Evolutionary conservation across 2,797 vertebrate species (phyloP).

Genomic region (Parauchenoglanis ngamensis): DNA sequence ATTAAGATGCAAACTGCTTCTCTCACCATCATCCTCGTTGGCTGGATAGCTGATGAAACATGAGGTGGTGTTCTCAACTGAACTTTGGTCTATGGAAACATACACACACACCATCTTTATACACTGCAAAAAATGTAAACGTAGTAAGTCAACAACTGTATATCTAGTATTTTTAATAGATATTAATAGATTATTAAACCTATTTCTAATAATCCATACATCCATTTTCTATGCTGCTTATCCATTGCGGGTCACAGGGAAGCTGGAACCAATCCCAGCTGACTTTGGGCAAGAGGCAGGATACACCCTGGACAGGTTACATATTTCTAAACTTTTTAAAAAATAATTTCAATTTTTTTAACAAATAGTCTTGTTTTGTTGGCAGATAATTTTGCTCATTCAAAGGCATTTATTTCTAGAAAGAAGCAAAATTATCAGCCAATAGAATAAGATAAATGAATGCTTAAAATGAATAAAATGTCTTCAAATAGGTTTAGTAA

Average conservation of each 20-base stretch:
- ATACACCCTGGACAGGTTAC: too few relatives aligned
- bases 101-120: background rate
- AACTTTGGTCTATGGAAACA: slow-evolving; percentile 79
- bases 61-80: slow-evolving; percentile 79
- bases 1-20: slow-evolving; percentile 81
- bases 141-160: background rate
- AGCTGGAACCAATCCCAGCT: too few relatives aligned
- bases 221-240: too few relatives aligned
- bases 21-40: slow-evolving; percentile 79
- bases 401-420: background rate
- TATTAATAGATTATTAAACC: background rate
- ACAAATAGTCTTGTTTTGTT: too few relatives aligned
- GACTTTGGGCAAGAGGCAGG: background rate
- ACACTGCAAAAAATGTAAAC: background rate
- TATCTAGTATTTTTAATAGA: background rate
- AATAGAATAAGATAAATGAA: background rate
- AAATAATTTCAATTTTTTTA: background rate
- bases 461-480: background rate
- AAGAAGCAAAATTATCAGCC: background rate
- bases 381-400: background rate
- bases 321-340: background rate
- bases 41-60: slow-evolving; percentile 76
- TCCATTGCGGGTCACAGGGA: too few relatives aligned
- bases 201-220: background rate
- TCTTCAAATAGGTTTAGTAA: background rate